Evolutionary conservation across 64 coral and sea anemone species (phyloP), one percentile per base, ranked within the genome.

Genomic region (Dendrophyllia cribrosa): DNA sequence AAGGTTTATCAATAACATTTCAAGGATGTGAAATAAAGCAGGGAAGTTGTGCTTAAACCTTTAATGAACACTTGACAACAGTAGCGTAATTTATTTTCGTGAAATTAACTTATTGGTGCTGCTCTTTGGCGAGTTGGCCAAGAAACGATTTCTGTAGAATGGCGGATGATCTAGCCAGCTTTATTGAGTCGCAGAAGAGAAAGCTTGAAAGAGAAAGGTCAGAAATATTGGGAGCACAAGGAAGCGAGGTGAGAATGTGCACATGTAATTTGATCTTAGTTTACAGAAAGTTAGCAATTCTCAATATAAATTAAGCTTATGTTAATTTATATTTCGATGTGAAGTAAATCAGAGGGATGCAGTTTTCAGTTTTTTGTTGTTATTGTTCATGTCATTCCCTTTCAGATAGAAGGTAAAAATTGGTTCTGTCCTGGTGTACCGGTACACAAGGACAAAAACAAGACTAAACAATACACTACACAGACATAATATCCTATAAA

Each of bases 141-240:
- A 14, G 56, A 45, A 46, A 89, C 22, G 3, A 84, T 17, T 67
- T 66, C 1, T 84, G 13, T 63, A 64, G 4, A 89, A 96, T 96
- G 95, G 95, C 78, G 23, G 95, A 96, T 68, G 95, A 96, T 34
- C 78, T 96, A 26, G 88, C 95, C 74, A 96, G 91, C 47, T 96
- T 96, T 82, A 96, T 96, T 47, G 91, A 96, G 84, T 88, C 80
- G 47, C 95, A 96, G 72, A 96, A 96, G 73, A 81, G 70, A 56
- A 93, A 96, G 70, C 80, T 96, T 21, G 95, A 96, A 69, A 87
- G 84, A 71, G 95, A 96, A 79, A 89, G 91, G 70, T 46, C 50
- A 55, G 91, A 93, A 89, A 89, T 94, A 47, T 79, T 75, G 2
- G 68, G 58, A 23, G 20, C 67, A 45, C 79, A 84, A 63, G 58